Conservation (phyloP, 2,113 vertebrate species). For the Xyrauchen texanus region DNA sequence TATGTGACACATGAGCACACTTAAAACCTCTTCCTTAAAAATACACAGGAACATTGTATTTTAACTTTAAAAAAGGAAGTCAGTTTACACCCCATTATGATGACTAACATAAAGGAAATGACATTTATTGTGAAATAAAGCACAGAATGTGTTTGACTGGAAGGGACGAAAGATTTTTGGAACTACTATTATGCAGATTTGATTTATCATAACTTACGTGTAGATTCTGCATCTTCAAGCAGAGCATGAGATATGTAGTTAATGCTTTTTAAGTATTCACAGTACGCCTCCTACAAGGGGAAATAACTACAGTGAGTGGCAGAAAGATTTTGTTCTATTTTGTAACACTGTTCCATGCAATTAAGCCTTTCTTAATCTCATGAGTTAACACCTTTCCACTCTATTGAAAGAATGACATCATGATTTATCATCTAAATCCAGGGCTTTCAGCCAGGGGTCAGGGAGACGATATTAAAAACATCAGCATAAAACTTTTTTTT, state of each 20-base stretch:
- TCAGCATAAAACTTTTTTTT: too few species aligned
- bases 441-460: too few species aligned
- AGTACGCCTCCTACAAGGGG: constrained; percentile 84
- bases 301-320: constrained; percentile 9
- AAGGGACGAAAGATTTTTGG: too few species aligned
- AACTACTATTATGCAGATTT: too few species aligned
- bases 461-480: too few species aligned
- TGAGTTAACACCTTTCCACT: not conserved
- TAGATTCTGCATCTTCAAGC: constrained; percentile 77
- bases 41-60: too few species aligned
- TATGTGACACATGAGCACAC: not conserved
- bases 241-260: constrained; percentile 84
- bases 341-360: not conserved
- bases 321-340: constrained; percentile 8
- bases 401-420: not conserved
- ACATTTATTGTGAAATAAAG: not conserved
- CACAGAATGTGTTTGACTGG: too few species aligned
- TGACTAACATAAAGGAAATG: not conserved
- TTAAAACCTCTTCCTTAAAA: not conserved
- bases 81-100: not conserved
- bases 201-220: constrained; percentile 69
- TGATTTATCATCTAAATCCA: too few species aligned
- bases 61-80: not conserved
- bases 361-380: not conserved
- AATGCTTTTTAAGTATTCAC: constrained; percentile 86